Evolutionary conservation across 2,113 vertebrate genomes (phyloP), one percentile per base, ranked within the genome.

Genomic region (Campylomormyrus numenius): DNA sequence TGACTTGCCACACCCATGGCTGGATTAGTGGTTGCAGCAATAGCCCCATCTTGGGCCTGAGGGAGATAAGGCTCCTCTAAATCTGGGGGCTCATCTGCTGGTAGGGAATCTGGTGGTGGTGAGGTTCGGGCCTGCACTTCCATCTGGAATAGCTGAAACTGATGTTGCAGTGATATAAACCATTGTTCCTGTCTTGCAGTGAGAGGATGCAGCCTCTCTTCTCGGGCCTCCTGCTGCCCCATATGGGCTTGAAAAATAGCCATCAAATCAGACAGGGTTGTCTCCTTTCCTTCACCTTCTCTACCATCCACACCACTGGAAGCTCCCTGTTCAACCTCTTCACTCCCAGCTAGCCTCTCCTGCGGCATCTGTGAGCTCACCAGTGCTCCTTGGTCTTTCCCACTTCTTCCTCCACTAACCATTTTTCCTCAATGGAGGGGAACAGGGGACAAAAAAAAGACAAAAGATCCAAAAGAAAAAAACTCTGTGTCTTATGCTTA

Each of bases 131-230:
- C 80, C 42, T 84, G 80, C 42, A 84, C 1, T 7, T 84, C 80
- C 58, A 70, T 19, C 24, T 88, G 88, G 1, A 70, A n/a, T 3
- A 74, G 62, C 58, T 88, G 88, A 74, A 88, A 74, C 62, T 88
- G n/a, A 42, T 88, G 88, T 27, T 74, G 88, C 17, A 88, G 19
- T 70, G 19, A 58, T 70, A 19, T 70, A 24, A 62, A 88, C 5
- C 58, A 0, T 13, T 88, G 88, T 39, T 88, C 88, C 31, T 70
- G 88, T 5, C 42, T 39, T 66, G 56, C 88, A 48, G 62, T 21
- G 4, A 39, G 39, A 39, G 39, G 39, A 39, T 39, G 39, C 39
- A 39, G 39, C 39, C 39, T n/a, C 58, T 62, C 58, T 66, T 66
- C 62, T 66, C 10, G 3, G 24, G n/a, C 46, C 45, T 89, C 24